phyloP scores from a whole-genome alignment of 1,140 invertebrate genomes.

The Polyergus mexicanus region DNA sequence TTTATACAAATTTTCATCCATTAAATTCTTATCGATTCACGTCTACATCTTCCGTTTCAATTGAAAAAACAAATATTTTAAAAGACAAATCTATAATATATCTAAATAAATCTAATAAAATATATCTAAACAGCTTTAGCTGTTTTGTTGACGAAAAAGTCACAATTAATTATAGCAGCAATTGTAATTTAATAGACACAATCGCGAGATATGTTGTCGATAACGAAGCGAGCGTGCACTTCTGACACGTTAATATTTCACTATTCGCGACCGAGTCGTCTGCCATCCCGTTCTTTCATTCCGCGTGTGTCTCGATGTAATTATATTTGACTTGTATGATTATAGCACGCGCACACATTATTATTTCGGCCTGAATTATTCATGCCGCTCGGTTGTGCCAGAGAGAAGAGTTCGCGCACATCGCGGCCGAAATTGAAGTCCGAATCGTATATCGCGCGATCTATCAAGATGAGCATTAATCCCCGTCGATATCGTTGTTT shows the following conservation, averaged over 20 bases:
- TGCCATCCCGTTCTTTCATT: neutral
- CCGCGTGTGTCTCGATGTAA: conserved; percentile 54
- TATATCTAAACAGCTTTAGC: neutral
- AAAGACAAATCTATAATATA: neutral
- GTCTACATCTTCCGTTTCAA: conserved; percentile 36
- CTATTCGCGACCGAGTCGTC: conserved; percentile 13
- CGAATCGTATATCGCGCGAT: conserved; percentile 58
- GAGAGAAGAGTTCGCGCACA: conserved; percentile 46
- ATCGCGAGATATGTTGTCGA: conserved; percentile 38
- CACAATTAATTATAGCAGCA: conserved; percentile 6
- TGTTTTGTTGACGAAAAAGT: neutral
- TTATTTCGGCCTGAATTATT: conserved; percentile 77
- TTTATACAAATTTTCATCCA: neutral
- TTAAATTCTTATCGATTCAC: conserved; percentile 2
- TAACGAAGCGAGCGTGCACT: conserved; percentile 47
- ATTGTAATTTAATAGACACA: conserved; percentile 67
- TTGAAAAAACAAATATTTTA: conserved; percentile 15
- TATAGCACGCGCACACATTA: conserved; percentile 76
- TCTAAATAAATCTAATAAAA: neutral
- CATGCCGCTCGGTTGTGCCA: conserved; percentile 47
- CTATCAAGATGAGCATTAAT: conserved; percentile 72
- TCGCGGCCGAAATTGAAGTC: conserved; percentile 62
- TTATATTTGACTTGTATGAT: conserved; percentile 77
- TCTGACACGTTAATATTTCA: conserved; percentile 68
- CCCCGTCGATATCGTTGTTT: conserved; percentile 58